A percentile compares a stretch with the other conserved stretches of the same genome.
Conservation (phyloP, 2,888 invertebrate genomes). For the Cerastis leucographa region DNA sequence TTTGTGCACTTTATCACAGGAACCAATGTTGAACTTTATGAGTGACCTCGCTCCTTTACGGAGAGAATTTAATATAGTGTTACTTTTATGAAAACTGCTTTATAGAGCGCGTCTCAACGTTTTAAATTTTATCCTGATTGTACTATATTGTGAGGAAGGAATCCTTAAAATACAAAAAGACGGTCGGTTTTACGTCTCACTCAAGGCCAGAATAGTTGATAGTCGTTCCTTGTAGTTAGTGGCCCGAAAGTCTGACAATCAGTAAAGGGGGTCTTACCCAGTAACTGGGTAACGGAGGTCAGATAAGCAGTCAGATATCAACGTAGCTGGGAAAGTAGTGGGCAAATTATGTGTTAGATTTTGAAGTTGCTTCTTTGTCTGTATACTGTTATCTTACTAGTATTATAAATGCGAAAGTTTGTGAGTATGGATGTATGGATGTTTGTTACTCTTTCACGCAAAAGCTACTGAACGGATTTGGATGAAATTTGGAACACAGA, state of each 20-base stretch:
- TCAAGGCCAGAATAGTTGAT: neutral
- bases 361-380: neutral
- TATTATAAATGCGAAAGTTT: too few species aligned
- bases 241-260: neutral
- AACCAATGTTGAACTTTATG: conserved; percentile 7
- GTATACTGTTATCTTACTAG: neutral
- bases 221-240: neutral
- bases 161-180: neutral
- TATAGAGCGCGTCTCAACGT: neutral
- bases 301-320: neutral
- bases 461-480: too few species aligned
- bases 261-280: neutral
- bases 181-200: neutral
- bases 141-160: neutral
- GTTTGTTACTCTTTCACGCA: too few species aligned
- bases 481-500: too few species aligned
- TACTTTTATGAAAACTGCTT: conserved; percentile 14
- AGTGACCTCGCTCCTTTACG: conserved; percentile 10
- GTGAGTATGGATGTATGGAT: too few species aligned
- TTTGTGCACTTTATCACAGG: conserved; percentile 24
- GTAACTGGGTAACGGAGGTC: neutral
- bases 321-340: neutral
- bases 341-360: neutral
- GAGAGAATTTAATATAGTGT: conserved; percentile 25
- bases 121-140: neutral